Evolutionary conservation across 2,888 invertebrate species (phyloP), one percentile per base, ranked within the genome.

Genomic region (Phortica okadai): DNA sequence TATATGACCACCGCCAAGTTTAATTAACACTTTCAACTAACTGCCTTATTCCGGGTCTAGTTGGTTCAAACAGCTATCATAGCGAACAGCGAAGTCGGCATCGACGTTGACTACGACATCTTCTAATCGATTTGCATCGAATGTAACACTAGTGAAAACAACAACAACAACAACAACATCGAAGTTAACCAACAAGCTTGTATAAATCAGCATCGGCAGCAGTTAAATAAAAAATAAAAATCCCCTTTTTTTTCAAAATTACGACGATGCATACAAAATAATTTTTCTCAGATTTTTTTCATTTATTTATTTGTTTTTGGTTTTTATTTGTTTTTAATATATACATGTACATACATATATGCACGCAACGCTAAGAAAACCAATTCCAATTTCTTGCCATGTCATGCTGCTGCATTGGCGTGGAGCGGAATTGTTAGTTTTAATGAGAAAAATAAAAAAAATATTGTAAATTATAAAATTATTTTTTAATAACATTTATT

Each of bases 41-140:
- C 67, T 67, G 67, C 67, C 67, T 67, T 44, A 44, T 67, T 67
- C 67, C 67, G 67, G 67, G 67, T 67, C 44, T 67, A 67, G 67
- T 67, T 67, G 67, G 67, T 67, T 67, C 16, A 44, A 67, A 67
- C 44, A 42, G 67, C n/a, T 67, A 50, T 33, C 6, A 6, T 2
- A 50, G 14, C 3, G 50, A 50, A 50, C 50, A 14, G 8, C 50
- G 50, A 3, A 8, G 50, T 50, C 50, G 14, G 6, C 50, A 6
- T 50, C 50, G 14, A 3, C 50, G 50, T 50, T 14, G 50, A 50
- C 50, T 8, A 14, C 50, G 50, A 50, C 50, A 50, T 50, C 50
- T 50, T 50, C 50, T 50, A 50, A 50, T 50, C 50, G 50, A 50
- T 50, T 50, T 64, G 64, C 64, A 64, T 33, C 64, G 41, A 25